These are phyloP conservation scores for Apogon talboti DNA, from an alignment of 2,797 vertebrate species.

Conservation along the genomic window DNA sequence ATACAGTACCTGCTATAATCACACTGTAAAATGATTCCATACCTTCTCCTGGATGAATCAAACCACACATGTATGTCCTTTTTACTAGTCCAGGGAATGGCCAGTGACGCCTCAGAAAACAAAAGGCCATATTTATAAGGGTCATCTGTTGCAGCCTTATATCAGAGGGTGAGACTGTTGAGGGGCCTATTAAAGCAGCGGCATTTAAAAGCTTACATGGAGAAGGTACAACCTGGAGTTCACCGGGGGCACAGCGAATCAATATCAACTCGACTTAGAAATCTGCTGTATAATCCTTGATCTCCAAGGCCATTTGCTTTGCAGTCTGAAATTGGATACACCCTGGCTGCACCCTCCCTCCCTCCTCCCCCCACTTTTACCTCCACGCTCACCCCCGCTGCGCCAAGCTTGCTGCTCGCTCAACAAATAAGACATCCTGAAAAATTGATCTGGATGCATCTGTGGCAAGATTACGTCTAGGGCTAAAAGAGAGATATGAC, in stretches of 20 bases:
- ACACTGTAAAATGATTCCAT: neutral
- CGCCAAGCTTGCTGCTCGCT: conserved; percentile 44
- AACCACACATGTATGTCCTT: neutral
- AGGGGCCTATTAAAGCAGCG: conserved; percentile 49
- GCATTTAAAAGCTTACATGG: conserved; percentile 77
- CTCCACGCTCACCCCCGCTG: conserved; percentile 1
- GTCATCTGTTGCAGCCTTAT: conserved; percentile 50
- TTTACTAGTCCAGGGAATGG: conserved; percentile 11
- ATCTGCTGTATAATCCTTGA: conserved; percentile 82
- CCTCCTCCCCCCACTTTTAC: neutral
- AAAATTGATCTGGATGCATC: conserved; percentile 79
- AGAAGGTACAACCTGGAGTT: conserved; percentile 66
- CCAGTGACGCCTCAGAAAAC: conserved; percentile 35
- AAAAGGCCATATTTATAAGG: conserved; percentile 55
- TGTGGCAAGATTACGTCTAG: conserved; percentile 65
- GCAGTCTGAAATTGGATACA: conserved; percentile 80
- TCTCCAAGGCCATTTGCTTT: conserved; percentile 82
- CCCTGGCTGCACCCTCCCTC: conserved; percentile 35
- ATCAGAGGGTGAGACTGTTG: conserved; percentile 38
- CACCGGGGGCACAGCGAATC: conserved; percentile 72
- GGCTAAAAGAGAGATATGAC: conserved; percentile 68
- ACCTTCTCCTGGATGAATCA: neutral
- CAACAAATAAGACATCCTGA: conserved; percentile 78
- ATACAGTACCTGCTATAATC: neutral
- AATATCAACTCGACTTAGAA: conserved; percentile 76